Conservation (phyloP, 2,888 invertebrate genomes). For the Tillus elongatus region DNA sequence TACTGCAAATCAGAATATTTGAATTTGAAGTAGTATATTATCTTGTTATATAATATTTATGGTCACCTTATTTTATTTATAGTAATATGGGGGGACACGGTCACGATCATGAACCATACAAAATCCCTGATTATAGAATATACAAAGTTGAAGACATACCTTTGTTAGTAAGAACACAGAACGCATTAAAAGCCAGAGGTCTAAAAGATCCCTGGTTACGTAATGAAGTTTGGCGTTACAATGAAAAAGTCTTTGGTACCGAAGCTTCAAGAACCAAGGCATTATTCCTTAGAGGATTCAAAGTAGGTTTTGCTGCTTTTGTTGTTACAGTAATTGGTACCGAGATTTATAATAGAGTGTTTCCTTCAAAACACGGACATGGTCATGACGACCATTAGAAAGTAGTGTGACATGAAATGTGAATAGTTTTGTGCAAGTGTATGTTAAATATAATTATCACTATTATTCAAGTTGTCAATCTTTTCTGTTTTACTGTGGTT, state of each 20-base stretch:
- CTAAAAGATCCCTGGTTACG: slow-evolving; percentile 82
- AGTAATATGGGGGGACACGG: slow-evolving; percentile 41
- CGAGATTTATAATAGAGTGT: slow-evolving; percentile 30
- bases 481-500: no score
- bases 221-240: slow-evolving; percentile 78
- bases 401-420: no score
- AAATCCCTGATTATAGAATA: slow-evolving; percentile 60
- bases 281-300: slow-evolving; percentile 55
- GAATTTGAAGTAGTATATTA: no score
- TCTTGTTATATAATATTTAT: no score
- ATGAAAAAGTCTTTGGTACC: slow-evolving; percentile 52
- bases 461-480: no score
- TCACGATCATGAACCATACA: slow-evolving; percentile 49
- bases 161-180: slow-evolving; percentile 53
- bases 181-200: slow-evolving; percentile 59
- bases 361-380: slow-evolving; percentile 40
- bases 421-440: no score
- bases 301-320: slow-evolving; percentile 53
- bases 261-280: slow-evolving; percentile 38
- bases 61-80: no score
- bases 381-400: slow-evolving; percentile 42
- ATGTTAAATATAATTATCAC: no score
- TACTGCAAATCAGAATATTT: no score
- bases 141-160: slow-evolving; percentile 66
- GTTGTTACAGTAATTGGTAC: slow-evolving; percentile 46